Evolutionary conservation across 64 coral and sea anemone genomes (phyloP).

Genomic region (Stylophora pistillata): DNA sequence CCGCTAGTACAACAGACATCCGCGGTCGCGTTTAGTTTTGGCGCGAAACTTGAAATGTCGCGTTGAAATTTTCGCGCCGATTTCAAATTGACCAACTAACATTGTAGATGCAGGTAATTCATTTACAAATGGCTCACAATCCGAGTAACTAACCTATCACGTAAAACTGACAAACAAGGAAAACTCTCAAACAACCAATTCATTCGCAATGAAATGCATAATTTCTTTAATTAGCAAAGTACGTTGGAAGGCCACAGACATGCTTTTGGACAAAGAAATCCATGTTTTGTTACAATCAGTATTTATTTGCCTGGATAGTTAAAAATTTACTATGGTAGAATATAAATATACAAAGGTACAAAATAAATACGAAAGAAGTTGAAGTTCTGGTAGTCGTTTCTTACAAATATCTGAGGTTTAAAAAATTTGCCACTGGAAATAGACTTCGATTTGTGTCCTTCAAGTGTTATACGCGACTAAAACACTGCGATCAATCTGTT

Average conservation of each 20-base stretch:
- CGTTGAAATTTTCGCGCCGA: not conserved
- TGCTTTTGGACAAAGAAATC: not conserved
- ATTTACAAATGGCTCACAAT: not conserved
- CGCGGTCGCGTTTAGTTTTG: too few relatives aligned
- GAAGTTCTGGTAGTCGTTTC: slow-evolving; percentile 9
- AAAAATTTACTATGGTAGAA: slow-evolving; percentile 49
- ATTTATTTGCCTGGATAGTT: slow-evolving; percentile 35
- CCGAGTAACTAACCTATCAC: too few relatives aligned
- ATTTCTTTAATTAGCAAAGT: slow-evolving; percentile 39
- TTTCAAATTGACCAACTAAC: not conserved
- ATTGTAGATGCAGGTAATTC: too few relatives aligned
- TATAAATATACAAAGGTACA: slow-evolving; percentile 60
- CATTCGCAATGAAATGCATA: slow-evolving; percentile 12
- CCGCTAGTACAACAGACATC: too few relatives aligned
- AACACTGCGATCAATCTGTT: too few relatives aligned
- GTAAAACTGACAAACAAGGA: too few relatives aligned
- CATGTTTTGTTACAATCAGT: slow-evolving; percentile 23
- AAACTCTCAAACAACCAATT: not conserved
- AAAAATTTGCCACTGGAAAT: slow-evolving; percentile 43
- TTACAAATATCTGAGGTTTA: slow-evolving; percentile 41
- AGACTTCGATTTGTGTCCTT: slow-evolving; percentile 16
- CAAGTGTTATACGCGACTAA: too few relatives aligned
- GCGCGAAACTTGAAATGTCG: too few relatives aligned
- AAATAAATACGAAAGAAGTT: slow-evolving; percentile 54
- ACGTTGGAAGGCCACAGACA: not conserved